Evolutionary conservation across 2,797 vertebrate genomes (phyloP), one percentile per base, ranked within the genome.

Genomic region (Etheostoma perlongum): DNA sequence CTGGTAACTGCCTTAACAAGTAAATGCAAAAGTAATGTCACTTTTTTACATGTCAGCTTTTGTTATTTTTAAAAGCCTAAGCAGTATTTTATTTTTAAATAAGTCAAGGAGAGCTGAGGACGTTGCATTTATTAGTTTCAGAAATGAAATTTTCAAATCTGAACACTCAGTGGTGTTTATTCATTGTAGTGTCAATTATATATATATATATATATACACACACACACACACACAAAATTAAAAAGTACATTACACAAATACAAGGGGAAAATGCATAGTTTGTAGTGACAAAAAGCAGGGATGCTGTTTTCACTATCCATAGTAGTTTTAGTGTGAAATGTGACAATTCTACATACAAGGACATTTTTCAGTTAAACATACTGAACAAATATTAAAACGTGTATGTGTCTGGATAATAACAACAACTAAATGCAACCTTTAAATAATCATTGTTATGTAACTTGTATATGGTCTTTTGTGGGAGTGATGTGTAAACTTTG

Each of bases 401-500:
- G 0, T 27, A 25, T 66, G 8, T 46, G 55, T 78, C 1, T 23
- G 15, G 3, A 44, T 0, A 57, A 40, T 40, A 71, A 58, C 9
- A 48, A 61, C 5, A 52, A 58, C 4, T 30, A 54, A 51, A 2
- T 46, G 3, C 25, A 66, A 47, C 54, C 36, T 42, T 21, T 46
- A 47, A 65, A 68, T 23, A 42, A 49, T 30, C 21, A 46, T 36
- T 14, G 44, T 19, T 46, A 4, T 27, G 30, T 33, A 52, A 69
- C 27, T 54, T 42, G 42, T 63, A 19, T 7, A 16, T 2, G 0
- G 12, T 47, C 4, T 79, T 23, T 27, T 74, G 27, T 33, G 4
- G 67, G 5, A 69, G 40, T 51, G 8, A 70, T 6, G 25, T 71
- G 21, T 78, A 82, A 88, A 85, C 60, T 82, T 85, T 82, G 72